These are phyloP conservation scores for Pterostichus madidus DNA, from an alignment of 2,888 invertebrate species.

Conservation along the genomic window DNA sequence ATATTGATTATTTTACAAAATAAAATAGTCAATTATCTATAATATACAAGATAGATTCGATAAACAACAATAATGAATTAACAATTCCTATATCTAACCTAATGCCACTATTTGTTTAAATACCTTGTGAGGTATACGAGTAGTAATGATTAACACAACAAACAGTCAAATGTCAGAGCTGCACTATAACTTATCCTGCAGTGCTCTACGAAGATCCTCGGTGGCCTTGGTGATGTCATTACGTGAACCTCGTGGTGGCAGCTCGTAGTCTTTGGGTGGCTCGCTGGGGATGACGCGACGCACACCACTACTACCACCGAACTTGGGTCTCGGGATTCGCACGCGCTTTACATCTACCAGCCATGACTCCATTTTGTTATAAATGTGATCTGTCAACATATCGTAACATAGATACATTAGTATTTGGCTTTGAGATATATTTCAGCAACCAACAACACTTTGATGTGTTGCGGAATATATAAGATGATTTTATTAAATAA, in stretches of 20 bases:
- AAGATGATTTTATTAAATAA: no score
- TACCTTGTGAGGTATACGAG: no score
- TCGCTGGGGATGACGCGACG: slow-evolving; percentile 81
- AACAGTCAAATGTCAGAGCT: no score
- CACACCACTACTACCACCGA: slow-evolving; percentile 77
- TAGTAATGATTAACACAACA: no score
- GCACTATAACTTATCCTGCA: slow-evolving; percentile 89
- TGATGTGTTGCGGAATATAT: no score
- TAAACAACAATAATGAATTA: background rate
- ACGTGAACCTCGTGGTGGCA: slow-evolving; percentile 71
- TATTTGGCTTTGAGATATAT: no score
- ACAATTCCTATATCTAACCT: no score
- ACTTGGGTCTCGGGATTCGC: slow-evolving; percentile 91
- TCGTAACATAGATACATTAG: no score
- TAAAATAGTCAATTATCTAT: background rate
- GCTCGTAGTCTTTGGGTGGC: slow-evolving; percentile 87
- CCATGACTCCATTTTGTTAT: slow-evolving; percentile 87
- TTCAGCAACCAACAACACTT: no score
- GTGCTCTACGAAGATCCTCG: slow-evolving; percentile 86
- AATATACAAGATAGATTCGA: background rate
- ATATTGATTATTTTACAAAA: no score
- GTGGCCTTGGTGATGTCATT: slow-evolving; percentile 84
- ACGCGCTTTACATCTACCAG: slow-evolving; percentile 90
- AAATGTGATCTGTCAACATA: background rate
- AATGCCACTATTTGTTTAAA: no score